phyloP scores from a whole-genome alignment of 2,888 invertebrate species.

The Torymus tubicola region DNA sequence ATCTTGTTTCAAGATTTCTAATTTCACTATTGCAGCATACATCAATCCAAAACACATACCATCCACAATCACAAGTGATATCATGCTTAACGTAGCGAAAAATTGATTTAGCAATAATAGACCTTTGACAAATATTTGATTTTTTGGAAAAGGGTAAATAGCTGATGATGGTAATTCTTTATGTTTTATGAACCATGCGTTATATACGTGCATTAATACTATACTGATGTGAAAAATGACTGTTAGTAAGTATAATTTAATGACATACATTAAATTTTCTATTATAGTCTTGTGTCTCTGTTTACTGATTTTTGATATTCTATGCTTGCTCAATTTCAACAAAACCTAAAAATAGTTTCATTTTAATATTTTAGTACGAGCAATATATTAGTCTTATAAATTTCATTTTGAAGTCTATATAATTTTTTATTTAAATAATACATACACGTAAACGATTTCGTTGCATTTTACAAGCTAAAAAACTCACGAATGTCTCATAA shows the following conservation, averaged over 20 bases:
- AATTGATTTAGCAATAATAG: conserved; percentile 1
- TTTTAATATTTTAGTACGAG: background rate
- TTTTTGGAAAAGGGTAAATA: conserved; percentile 8
- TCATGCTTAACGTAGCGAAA: background rate
- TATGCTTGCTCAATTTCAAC: too few relatives aligned
- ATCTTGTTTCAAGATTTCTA: background rate
- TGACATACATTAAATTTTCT: background rate
- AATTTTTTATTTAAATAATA: background rate
- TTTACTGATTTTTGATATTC: background rate
- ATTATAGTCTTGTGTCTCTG: background rate
- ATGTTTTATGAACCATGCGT: background rate
- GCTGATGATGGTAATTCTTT: background rate
- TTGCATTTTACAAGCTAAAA: conserved; percentile 2
- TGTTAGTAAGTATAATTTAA: background rate
- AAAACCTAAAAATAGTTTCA: too few relatives aligned
- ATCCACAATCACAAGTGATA: background rate
- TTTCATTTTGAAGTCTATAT: too few relatives aligned
- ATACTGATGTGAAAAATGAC: background rate
- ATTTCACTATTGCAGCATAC: background rate
- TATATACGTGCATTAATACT: background rate
- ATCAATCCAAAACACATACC: background rate
- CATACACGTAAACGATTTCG: background rate
- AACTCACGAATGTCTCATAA: background rate
- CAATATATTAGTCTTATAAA: background rate
- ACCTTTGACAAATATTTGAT: background rate